These are phyloP conservation scores for Ammodytes marinus DNA, from an alignment of 2,113 vertebrate species.

Conservation along the genomic window DNA sequence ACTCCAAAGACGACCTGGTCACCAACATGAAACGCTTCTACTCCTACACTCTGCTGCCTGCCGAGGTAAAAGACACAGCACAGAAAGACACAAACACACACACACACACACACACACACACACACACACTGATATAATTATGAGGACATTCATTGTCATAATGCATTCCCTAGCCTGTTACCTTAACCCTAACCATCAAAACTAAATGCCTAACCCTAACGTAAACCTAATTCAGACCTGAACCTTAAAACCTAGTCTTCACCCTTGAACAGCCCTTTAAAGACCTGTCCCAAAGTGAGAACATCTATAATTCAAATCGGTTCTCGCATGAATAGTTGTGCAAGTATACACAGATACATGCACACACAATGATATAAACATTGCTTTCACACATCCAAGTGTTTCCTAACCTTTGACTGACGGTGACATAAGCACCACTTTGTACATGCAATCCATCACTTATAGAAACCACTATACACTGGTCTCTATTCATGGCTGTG, in stretches of 20 bases:
- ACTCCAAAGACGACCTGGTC: constrained; percentile 93
- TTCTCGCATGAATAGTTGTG: too few relatives aligned
- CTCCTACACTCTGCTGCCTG: constrained; percentile 94
- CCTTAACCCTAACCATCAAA: too few relatives aligned
- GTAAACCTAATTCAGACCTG: too few relatives aligned
- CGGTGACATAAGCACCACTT: constrained; percentile 24
- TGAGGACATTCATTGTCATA: too few relatives aligned
- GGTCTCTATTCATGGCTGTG: constrained; percentile 7
- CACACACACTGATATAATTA: background rate
- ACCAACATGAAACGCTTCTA: constrained; percentile 98
- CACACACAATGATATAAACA: background rate
- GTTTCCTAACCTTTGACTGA: constrained; percentile 39
- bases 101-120: constrained; percentile 15
- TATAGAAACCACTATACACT: constrained; percentile 21
- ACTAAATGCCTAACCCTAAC: too few relatives aligned
- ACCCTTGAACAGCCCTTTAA: too few relatives aligned
- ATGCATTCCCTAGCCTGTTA: too few relatives aligned
- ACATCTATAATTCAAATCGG: too few relatives aligned
- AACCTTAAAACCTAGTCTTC: too few relatives aligned
- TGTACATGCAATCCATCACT: background rate
- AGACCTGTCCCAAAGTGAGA: too few relatives aligned
- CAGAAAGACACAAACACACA: constrained; percentile 32
- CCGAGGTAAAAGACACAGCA: constrained; percentile 87
- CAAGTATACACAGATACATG: constrained; percentile 11
- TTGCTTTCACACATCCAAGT: constrained; percentile 8